A percentile compares a stretch with the other conserved stretches of the same genome.
Conservation (phyloP, 2,113 vertebrate genomes). For the Onychostruthus taczanowskii region DNA sequence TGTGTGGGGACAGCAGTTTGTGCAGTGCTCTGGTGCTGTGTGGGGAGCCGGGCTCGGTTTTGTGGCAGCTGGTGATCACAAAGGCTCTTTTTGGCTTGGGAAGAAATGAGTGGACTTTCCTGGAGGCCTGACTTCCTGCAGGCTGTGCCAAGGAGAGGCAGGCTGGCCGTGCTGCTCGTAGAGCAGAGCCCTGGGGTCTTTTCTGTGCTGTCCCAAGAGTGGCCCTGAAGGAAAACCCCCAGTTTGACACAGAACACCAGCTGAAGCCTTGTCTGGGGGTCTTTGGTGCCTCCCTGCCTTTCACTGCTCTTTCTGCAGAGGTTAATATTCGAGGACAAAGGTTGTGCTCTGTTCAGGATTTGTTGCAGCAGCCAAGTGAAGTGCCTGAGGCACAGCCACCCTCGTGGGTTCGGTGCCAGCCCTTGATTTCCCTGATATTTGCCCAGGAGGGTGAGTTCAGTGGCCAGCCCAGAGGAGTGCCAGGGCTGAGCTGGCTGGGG, state of each 20-base stretch:
- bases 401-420: neutral
- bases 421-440: neutral
- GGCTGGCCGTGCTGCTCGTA: neutral
- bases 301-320: neutral
- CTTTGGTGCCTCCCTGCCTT: neutral
- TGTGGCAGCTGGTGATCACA: neutral
- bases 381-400: neutral
- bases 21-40: neutral
- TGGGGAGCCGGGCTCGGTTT: neutral
- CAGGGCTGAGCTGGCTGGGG: neutral
- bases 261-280: neutral
- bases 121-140: neutral
- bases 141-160: neutral
- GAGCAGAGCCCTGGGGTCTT: neutral
- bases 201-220: neutral
- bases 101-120: neutral
- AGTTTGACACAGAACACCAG: neutral
- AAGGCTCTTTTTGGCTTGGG: neutral
- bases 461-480: neutral
- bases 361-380: neutral
- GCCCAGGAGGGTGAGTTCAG: neutral
- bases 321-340: neutral
- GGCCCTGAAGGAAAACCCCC: neutral
- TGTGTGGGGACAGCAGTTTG: neutral
- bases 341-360: neutral